These are phyloP conservation scores for Melinaea menophilus DNA, from an alignment of 2,888 invertebrate species.

Conservation along the genomic window DNA sequence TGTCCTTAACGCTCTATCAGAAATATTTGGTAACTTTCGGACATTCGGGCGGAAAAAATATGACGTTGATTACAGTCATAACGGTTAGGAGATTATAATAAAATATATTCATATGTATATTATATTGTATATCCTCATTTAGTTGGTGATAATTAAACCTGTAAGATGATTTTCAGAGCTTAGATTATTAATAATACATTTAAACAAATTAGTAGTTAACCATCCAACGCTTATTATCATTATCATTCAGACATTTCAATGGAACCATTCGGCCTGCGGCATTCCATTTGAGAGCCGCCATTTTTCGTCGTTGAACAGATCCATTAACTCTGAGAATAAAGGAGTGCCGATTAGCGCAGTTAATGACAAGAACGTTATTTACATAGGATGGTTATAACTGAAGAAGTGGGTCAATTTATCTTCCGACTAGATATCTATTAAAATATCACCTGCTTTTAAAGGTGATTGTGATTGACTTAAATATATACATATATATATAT, in stretches of 20 bases:
- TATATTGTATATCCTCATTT: no score
- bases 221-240: constrained; percentile 19
- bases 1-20: no score
- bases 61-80: no score
- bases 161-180: no score
- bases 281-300: constrained; percentile 47
- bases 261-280: constrained; percentile 47
- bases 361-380: constrained; percentile 44
- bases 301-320: constrained; percentile 52
- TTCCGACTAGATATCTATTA: background rate
- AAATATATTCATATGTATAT: no score
- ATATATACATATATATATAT: no score
- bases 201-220: constrained; percentile 11
- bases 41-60: no score
- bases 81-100: no score
- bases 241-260: constrained; percentile 50
- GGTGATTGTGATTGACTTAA: background rate
- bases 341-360: constrained; percentile 51
- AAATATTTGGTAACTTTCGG: no score
- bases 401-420: constrained; percentile 13
- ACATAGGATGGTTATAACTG: constrained; percentile 15
- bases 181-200: no score
- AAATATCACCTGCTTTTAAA: background rate
- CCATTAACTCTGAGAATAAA: constrained; percentile 53
- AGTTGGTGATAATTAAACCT: no score